Evolutionary conservation across 2,888 invertebrate genomes (phyloP), one percentile per base, ranked within the genome.

Genomic region (Metalampra italica): DNA sequence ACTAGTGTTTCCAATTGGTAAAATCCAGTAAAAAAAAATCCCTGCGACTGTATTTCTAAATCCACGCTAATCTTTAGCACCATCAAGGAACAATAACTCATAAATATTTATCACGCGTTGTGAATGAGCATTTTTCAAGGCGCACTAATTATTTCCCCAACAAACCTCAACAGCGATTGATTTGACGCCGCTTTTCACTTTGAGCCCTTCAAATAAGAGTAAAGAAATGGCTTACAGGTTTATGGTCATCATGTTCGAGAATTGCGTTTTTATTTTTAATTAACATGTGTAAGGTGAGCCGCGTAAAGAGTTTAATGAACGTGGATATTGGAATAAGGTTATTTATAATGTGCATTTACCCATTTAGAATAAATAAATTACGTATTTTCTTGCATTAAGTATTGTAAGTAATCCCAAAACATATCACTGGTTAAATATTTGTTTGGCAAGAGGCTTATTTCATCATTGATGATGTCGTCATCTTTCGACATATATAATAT

Each of bases 31-130:
- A n/a, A n/a, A n/a, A n/a, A n/a, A n/a, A n/a, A 9, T 12, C 11
- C 5, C 5, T 22, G 22, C 22, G 22, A 22, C 22, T 22, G 22
- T 22, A 22, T 22, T 3, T 3, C 22, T 22, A 22, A 22, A 9
- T 79, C 82, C 73, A 71, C 54, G 60, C 48, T 60, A 71, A 61
- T 68, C 71, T 71, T 71, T 62, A 70, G 45, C 62, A 42, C 59
- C 66, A 65, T 66, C 65, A 57, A 64, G 53, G 79, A 87, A 89
- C 87, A 89, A 89, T 87, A 78, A 82, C 83, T 86, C 88, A 82
- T 89, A 89, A 89, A 89, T 68, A 75, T 87, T 88, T 89, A 89
- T 82, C 82, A 82, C 82, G 80, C 82, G 78, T 82, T 78, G 75
- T 82, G 84, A 87, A 86, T 84, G 79, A 78, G 74, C 64, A 82